Percentiles rank a stretch among this genome's conserved stretches.
Conservation (phyloP, 2,797 vertebrate species). For the Protonibea diacanthus region DNA sequence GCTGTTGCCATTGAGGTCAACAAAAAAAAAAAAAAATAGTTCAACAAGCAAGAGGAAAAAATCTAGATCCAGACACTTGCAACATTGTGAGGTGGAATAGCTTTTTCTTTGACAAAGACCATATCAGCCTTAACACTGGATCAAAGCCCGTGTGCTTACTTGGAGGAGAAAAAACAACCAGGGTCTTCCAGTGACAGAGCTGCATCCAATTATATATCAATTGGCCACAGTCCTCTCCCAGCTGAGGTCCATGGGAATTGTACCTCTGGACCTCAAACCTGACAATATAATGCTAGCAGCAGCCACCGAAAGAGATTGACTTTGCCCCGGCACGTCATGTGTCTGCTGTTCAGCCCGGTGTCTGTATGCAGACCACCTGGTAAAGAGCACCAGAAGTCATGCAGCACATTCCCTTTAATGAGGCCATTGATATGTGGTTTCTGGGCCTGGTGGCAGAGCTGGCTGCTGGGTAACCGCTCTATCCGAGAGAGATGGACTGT, state of each 20-base stretch:
- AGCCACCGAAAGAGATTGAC: background rate
- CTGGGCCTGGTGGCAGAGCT: background rate
- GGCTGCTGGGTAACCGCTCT: background rate
- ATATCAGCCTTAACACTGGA: background rate
- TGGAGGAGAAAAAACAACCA: background rate
- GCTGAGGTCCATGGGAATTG: background rate
- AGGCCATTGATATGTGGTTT: slow-evolving; percentile 5
- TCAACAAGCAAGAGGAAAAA: no score
- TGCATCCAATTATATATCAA: background rate
- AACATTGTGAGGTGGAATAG: background rate
- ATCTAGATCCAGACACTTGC: slow-evolving; percentile 3
- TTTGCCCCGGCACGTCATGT: background rate
- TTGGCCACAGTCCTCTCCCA: background rate
- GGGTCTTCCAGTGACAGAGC: background rate
- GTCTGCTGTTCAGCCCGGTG: background rate
- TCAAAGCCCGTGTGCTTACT: background rate
- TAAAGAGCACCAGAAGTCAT: slow-evolving; percentile 2
- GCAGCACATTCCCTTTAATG: background rate
- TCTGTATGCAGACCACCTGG: slow-evolving; percentile 2
- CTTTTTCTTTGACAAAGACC: slow-evolving; percentile 1
- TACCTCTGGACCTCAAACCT: background rate
- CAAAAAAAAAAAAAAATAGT: no score
- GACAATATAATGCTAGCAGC: background rate
- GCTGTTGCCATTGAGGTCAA: no score
- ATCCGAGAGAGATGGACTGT: background rate